These are phyloP conservation scores for Limnodromus scolopaceus DNA, from an alignment of 2,797 vertebrate species.

Conservation along the genomic window DNA sequence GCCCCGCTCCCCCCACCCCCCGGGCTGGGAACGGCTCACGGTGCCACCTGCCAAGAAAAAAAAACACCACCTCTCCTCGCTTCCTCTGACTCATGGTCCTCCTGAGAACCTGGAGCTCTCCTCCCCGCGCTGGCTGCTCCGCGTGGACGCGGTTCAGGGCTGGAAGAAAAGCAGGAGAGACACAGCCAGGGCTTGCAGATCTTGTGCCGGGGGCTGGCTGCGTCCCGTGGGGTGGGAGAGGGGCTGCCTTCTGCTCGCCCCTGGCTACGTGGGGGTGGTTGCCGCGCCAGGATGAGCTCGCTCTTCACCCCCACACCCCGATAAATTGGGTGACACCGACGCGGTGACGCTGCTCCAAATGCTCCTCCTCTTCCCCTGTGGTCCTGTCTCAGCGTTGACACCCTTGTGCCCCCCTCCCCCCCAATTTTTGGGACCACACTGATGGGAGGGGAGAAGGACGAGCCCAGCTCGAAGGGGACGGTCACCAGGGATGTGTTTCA, in stretches of 20 bases:
- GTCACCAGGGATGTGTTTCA: neutral
- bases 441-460: neutral
- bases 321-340: neutral
- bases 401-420: neutral
- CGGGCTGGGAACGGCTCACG: neutral
- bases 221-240: neutral
- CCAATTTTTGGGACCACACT: neutral
- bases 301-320: neutral
- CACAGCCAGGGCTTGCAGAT: neutral
- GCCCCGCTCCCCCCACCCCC: neutral
- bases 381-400: neutral
- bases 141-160: neutral
- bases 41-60: conserved; percentile 55
- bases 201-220: neutral
- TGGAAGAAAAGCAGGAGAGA: neutral
- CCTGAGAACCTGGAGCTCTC: conserved; percentile 45
- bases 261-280: neutral
- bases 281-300: neutral
- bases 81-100: conserved; percentile 51
- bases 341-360: fast-evolving
- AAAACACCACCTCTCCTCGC: neutral
- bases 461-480: neutral
- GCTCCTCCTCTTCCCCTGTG: neutral
- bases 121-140: neutral
- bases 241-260: neutral